Evolutionary conservation across 1,140 invertebrate genomes (phyloP), one percentile per base, ranked within the genome.

Genomic region (Parasteatoda tepidariorum): DNA sequence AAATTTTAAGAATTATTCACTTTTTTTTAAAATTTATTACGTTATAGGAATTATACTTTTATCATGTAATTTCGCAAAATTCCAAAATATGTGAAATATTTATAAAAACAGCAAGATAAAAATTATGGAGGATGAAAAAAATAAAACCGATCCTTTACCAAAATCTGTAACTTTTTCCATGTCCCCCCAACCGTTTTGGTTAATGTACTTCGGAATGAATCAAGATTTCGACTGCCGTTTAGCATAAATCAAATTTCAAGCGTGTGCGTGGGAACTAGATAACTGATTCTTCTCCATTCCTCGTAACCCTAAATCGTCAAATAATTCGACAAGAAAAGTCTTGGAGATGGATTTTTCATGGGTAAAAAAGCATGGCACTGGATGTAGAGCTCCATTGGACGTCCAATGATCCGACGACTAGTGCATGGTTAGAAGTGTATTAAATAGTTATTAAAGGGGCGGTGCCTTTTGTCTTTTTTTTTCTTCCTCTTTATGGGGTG

Each of bases 381-480:
- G 38, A 48, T 48, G 38, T 18, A 13, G 41, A n/a, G 76, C 67
- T 31, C 66, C 79, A 82, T 82, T 82, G 79, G 33, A 61, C 57
- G 67, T 30, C 48, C 79, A 82, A 82, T 82, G 79, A 82, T 28
- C 55, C 79, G 67, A 33, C 38, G 15, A 22, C 28, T 57, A 64
- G n/a, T 70, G 76, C 76, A 81, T 70, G 79, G 66, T 82, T 71
- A 71, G 79, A 64, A 48, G 79, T 73, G 67, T 82, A 82, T 82
- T 82, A 70, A 82, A 82, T 73, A 82, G 79, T 82, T 82, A 82
- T 82, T 82, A 82, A 48, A 38, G 64, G 48, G 66, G 79, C 67
- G 67, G 48, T 6, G 13, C 62, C 13, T 24, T 66, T 54, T 33
- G n/a, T 7, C 24, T 59, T 41, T 41, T 41, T 48, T 48, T 13